phyloP scores from a whole-genome alignment of 2,888 invertebrate genomes.

The Galerucella calmariensis region DNA sequence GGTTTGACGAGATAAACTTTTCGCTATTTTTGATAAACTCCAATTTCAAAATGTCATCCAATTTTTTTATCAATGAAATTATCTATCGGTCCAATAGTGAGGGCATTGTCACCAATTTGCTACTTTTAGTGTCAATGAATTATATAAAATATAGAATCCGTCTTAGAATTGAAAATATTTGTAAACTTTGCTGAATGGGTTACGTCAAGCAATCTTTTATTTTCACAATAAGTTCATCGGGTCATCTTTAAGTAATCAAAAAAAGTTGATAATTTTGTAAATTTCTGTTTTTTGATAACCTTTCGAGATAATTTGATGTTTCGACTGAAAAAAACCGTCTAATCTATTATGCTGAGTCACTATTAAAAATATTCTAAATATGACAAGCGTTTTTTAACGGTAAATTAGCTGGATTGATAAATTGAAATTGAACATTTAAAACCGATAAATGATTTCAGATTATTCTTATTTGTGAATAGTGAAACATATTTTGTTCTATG shows the following conservation, averaged over 20 bases:
- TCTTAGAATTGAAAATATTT: neutral
- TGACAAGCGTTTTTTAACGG: neutral
- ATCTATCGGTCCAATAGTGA: neutral
- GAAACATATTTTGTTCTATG: too few relatives aligned
- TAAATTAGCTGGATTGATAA: neutral
- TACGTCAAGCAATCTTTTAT: neutral
- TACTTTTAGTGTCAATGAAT: neutral
- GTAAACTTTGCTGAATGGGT: neutral
- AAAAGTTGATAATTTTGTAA: neutral
- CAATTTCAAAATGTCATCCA: neutral
- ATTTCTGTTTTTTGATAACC: neutral
- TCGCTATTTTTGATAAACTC: neutral
- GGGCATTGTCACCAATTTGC: neutral
- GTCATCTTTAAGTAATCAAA: neutral
- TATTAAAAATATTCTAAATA: neutral
- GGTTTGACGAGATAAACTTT: conserved; percentile 3
- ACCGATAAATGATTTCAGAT: too few relatives aligned
- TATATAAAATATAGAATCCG: neutral
- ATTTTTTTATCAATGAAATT: neutral
- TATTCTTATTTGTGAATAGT: too few relatives aligned
- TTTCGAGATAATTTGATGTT: neutral
- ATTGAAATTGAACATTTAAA: neutral
- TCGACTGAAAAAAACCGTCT: neutral
- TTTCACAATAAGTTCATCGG: neutral
- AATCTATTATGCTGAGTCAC: neutral